Evolutionary conservation across 1,140 invertebrate species (phyloP), one percentile per base, ranked within the genome.

Genomic region (Lordiphosa mommai): DNA sequence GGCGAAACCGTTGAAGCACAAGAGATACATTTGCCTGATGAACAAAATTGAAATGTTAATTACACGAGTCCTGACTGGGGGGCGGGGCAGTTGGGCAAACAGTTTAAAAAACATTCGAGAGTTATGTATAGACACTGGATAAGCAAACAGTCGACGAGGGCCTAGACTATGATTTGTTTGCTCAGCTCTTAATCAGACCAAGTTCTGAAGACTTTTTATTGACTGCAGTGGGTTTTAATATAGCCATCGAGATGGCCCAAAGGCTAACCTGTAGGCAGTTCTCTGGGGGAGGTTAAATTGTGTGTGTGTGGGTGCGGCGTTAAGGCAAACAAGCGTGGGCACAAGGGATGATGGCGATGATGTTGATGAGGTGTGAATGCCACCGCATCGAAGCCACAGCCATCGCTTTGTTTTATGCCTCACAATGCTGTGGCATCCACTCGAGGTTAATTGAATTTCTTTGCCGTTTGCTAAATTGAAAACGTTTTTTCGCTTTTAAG

Each of bases 21-120:
- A 86, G 76, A 82, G 82, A 86, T 84, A 85, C 76, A 86, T 84
- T 86, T 79, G 59, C 56, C 41, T 61, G 64, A 77, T 85, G 79
- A 59, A 36, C 59, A 65, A 71, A 85, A 86, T 87, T 87, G 85
- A 87, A 87, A 87, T 85, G 74, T 87, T 84, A 82, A 86, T 86
- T 86, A 86, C 82, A 77, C 47, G 47, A 27, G 29, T 40, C 30
- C 40, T 27, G 20, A 32, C 29, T 37, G 7, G 43, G 23, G 27
- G 0, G 29, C 41, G 9, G 43, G 46, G 47, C 43, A 52, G 51
- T 38, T 29, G n/a, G 32, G 79, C 64, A 84, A 84, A 84, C 77
- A 84, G 72, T 84, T 85, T 84, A 85, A 77, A 84, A 82, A 84
- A 77, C 79, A 84, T 68, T 84, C 49, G 67, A 84, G 61, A 40